A percentile compares a stretch with the other conserved stretches of the same genome.
phyloP scores from a whole-genome alignment of 2,888 invertebrate species.

The Heteromyza rotundicornis region DNA sequence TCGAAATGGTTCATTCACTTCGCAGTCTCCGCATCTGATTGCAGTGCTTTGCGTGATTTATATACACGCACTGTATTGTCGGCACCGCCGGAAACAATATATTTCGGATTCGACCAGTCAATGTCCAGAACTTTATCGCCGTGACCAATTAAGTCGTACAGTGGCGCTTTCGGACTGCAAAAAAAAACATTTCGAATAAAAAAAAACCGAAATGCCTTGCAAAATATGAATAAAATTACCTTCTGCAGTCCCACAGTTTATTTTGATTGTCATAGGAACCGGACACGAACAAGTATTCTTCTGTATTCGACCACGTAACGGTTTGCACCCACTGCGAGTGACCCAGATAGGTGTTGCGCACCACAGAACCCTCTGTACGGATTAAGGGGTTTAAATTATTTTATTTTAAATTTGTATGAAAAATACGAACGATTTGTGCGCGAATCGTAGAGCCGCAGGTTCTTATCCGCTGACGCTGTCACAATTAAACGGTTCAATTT shows the following conservation, averaged over 20 bases:
- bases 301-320: constrained; percentile 85
- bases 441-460: constrained; percentile 90
- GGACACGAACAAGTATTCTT: constrained; percentile 87
- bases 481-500: constrained; percentile 75
- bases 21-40: too few species aligned
- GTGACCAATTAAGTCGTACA: constrained; percentile 93
- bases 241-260: constrained; percentile 95
- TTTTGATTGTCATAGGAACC: constrained; percentile 90
- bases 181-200: constrained; percentile 27
- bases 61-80: constrained; percentile 93
- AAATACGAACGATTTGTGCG: constrained; percentile 78
- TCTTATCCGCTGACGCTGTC: constrained; percentile 89
- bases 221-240: constrained; percentile 64
- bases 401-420: neutral
- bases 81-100: constrained; percentile 88
- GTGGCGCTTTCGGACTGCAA: constrained; percentile 83
- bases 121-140: constrained; percentile 92
- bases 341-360: constrained; percentile 82
- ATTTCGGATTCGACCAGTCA: constrained; percentile 89
- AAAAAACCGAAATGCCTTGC: constrained; percentile 32
- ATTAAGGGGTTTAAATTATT: neutral
- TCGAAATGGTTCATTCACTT: too few species aligned
- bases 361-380: constrained; percentile 79
- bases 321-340: constrained; percentile 93
- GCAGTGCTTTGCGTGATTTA: constrained; percentile 65